Percentiles rank a stretch among this genome's conserved stretches.
phyloP scores from a whole-genome alignment of 2,797 vertebrate species.

The Myoxocephalus aenaeus region DNA sequence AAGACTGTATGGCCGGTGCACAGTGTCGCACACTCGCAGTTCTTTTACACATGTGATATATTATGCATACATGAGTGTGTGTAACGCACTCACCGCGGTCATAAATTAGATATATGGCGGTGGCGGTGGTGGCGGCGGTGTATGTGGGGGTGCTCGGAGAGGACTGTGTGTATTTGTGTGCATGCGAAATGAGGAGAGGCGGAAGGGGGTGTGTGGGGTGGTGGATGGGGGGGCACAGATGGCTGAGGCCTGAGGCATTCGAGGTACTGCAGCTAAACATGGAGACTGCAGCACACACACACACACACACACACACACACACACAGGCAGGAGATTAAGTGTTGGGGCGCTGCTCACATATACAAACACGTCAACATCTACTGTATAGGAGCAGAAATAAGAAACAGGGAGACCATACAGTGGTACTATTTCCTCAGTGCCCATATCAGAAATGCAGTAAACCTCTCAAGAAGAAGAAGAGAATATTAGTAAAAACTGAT shows the following conservation, averaged over 20 bases:
- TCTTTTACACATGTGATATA: constrained; percentile 74
- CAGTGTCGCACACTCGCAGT: constrained; percentile 43
- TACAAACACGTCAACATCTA: constrained; percentile 28
- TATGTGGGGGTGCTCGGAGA: constrained; percentile 19
- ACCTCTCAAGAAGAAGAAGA: neutral
- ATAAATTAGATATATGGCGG: constrained; percentile 80
- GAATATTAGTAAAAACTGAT: neutral
- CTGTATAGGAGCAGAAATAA: neutral
- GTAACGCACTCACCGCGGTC: constrained; percentile 74
- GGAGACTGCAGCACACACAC: constrained; percentile 51
- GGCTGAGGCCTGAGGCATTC: constrained; percentile 77
- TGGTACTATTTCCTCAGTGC: neutral
- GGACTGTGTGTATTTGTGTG: constrained; percentile 52
- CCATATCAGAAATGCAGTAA: neutral
- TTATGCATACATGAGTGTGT: constrained; percentile 79
- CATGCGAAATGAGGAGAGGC: constrained; percentile 31
- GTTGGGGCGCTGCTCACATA: constrained; percentile 11
- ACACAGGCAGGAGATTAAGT: constrained; percentile 5
- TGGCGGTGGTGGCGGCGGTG: constrained; percentile 24
- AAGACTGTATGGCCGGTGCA: constrained; percentile 20
- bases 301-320: constrained; percentile 32
- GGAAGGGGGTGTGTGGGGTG: neutral
- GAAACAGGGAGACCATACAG: neutral
- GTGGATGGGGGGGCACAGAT: constrained; percentile 72
- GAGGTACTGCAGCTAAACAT: constrained; percentile 73